Conservation (phyloP, 2,888 invertebrate species). For the Orthonychiurus folsomi region DNA sequence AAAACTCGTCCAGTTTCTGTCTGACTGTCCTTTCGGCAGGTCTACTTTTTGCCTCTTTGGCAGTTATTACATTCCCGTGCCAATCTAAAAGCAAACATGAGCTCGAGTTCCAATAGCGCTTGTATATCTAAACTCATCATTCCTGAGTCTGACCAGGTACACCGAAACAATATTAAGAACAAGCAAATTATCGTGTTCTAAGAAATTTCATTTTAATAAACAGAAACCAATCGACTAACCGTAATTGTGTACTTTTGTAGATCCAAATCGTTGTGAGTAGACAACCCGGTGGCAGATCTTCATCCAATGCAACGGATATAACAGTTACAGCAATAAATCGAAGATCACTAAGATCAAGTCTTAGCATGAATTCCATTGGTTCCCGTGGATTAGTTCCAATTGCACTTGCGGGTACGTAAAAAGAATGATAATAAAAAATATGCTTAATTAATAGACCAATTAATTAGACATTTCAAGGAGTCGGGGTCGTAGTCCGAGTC, state of each 20-base stretch:
- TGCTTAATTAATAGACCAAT: no score
- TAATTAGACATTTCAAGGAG: constrained; percentile 9
- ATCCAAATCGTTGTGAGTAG: constrained; percentile 15
- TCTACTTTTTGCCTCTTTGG: no score
- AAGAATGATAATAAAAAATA: no score
- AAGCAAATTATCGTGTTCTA: no score
- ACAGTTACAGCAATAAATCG: constrained; percentile 4
- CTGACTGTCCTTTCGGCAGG: no score
- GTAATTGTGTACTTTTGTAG: neutral
- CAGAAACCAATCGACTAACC: neutral
- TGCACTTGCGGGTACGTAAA: neutral
- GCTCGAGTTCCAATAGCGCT: neutral
- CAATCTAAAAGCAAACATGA: no score
- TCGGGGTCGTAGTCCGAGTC: constrained; percentile 7
- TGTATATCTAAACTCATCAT: constrained; percentile 12
- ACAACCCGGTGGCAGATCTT: constrained; percentile 2
- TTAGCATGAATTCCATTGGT: neutral
- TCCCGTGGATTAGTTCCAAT: neutral
- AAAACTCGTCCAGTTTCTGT: no score
- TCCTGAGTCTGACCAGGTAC: constrained; percentile 13
- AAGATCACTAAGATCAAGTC: neutral
- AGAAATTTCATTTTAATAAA: no score
- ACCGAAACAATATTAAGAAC: no score
- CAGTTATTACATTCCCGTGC: no score
- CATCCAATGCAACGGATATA: constrained; percentile 9